Base-by-base conservation (phyloP, 2,797 vertebrate genomes). In the Anniella stebbinsi region DNA sequence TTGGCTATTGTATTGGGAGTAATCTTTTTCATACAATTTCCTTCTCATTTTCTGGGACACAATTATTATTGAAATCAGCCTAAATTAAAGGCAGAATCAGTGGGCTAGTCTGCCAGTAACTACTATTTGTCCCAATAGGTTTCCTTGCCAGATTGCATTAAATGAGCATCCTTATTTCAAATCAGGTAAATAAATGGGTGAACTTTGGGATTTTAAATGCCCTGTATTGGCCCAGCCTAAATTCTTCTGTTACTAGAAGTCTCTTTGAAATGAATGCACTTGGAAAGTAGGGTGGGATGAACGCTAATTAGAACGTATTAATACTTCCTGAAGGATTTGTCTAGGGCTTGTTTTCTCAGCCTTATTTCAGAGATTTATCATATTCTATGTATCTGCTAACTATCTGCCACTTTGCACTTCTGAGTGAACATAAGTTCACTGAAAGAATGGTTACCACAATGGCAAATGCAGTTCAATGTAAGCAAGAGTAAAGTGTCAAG, bases 141-240 rank as follows among this genome's bases (percentile, higher is more conserved):
- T 84, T 48, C 87, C 13, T 77, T 93, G 87, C 2, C 13, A 80
- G 36, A 75, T 92, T 18, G 1, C 41, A n/a, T 87, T 75, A 87
- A 41, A 69, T 86, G 28, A 83, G 88, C 12, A 4, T 11, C 17
- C 54, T 86, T 66, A 54, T 63, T 21, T 81, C 30, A 66, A 41
- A n/a, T 88, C 77, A 72, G 18, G 67, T 78, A 8, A 63, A 91
- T 45, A 83, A 88, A 80, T 1, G 2, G 73, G 2, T 60, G 17
- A 0, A 72, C 80, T 82, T 90, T 80, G 2, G 11, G 54, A 67
- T 75, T 77, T 77, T 80, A 86, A 51, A 87, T 76, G 66, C 28
- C 25, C 41, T 75, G 1, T 11, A 38, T 77, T 57, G n/a, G 38
- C 23, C 33, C 0, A 69, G 25, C 25, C 15, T 25, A 45, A 66